Evolutionary conservation across 2,113 vertebrate species (phyloP).

Genomic region (Oryzias curvinotus): DNA sequence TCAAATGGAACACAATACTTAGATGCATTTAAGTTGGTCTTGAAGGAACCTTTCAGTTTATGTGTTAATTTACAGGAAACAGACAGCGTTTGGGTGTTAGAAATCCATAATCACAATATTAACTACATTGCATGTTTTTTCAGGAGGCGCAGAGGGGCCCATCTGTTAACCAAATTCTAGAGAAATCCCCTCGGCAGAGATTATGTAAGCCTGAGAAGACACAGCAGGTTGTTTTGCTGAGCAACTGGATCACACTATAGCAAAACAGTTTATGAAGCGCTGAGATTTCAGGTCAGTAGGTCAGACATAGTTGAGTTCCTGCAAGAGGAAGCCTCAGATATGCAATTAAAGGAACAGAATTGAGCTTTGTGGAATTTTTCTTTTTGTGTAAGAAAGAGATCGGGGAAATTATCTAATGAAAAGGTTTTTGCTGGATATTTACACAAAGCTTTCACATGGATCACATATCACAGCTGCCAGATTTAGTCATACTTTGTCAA

Average conservation of each 20-base stretch:
- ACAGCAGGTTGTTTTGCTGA: not conserved
- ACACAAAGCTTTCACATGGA: too few species aligned
- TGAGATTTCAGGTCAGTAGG: conserved; percentile 9
- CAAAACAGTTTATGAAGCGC: conserved; percentile 7
- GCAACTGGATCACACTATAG: not conserved
- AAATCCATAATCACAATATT: not conserved
- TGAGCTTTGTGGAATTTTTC: not conserved
- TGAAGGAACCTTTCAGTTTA: not conserved
- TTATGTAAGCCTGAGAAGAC: conserved; percentile 1
- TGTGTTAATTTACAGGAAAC: not conserved
- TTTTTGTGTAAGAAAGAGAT: not conserved
- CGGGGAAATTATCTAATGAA: too few species aligned
- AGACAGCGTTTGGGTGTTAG: not conserved
- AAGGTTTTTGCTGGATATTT: too few species aligned
- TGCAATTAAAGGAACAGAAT: not conserved
- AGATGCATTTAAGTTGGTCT: not conserved
- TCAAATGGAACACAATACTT: not conserved
- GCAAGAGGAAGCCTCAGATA: not conserved
- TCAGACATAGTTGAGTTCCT: conserved; percentile 1
- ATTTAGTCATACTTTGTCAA: too few species aligned
- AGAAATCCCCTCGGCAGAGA: not conserved
- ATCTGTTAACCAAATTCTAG: conserved; percentile 13
- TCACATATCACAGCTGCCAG: too few species aligned
- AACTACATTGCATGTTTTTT: not conserved
- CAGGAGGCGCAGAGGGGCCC: not conserved